Evolutionary conservation across 2,113 vertebrate species (phyloP), one percentile per base, ranked within the genome.

Genomic region (Synodontis membranacea): DNA sequence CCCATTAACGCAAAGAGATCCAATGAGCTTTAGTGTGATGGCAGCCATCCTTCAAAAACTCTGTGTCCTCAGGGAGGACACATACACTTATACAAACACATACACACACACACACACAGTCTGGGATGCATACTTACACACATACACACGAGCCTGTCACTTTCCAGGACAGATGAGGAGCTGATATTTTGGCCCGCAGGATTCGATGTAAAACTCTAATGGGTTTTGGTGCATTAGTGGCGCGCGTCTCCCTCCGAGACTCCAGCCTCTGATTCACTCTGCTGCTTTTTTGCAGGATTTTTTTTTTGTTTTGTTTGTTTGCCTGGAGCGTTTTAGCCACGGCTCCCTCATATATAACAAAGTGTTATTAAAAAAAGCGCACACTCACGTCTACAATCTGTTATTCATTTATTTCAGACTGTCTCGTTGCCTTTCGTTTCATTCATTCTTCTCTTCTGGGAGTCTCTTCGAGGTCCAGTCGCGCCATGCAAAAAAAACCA

Each of bases 1-100:
- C 50, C 78, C 64, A 86, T 68, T 94, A 82, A 85, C n/a, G 15
- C 78, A 81, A 76, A 87, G 39, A 84, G 34, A 85, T 46, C 28
- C 74, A 79, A 54, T 84, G 72, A 82, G 56, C 76, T 79, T 52
- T 39, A 50, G 37, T 86, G 42, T 21, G 83, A 80, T 81, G 42
- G 60, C 21, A 46, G 64, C 15, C 74, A 80, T 88, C 62, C 21
- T 68, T 70, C 83, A 72, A 70, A 82, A 86, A 44, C 19, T 42
- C 39, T 28, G 10, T 4, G 21, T 84, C 62, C 42, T 88, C 11
- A 8, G 75, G 60, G 84, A 80, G 56, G 44, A 50, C 37, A 62
- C 70, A 74, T 34, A 52, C 81, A 89, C 88, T 89, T 15, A 28
- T 23, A 83, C 46, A 70, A 48, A 83, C 82, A 84, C 83, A 85